phyloP scores from a whole-genome alignment of 2,797 vertebrate species.

The Alectoris magna region DNA sequence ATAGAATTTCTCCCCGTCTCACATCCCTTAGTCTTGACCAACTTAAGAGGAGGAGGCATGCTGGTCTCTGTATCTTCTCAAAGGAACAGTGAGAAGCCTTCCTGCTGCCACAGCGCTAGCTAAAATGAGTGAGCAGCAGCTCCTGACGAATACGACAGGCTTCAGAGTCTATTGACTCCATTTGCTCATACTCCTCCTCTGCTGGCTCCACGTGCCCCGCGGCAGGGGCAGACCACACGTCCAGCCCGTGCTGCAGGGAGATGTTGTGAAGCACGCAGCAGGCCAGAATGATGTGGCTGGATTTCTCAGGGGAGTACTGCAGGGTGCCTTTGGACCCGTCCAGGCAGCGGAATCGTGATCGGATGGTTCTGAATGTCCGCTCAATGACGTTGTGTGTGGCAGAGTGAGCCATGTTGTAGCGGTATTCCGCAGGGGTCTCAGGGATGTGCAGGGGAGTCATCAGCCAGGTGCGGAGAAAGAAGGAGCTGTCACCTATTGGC shows the following conservation, averaged over 20 bases:
- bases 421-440: slow-evolving; percentile 87
- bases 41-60: neutral
- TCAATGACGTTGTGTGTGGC: slow-evolving; percentile 92
- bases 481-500: slow-evolving; percentile 87
- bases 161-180: slow-evolving; percentile 87
- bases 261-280: slow-evolving; percentile 97
- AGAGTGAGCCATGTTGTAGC: slow-evolving; percentile 91
- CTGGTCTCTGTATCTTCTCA: neutral
- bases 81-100: neutral
- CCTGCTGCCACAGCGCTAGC: slow-evolving; percentile 59
- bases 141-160: slow-evolving; percentile 87
- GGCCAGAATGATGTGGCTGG: slow-evolving; percentile 92
- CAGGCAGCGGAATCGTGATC: slow-evolving; percentile 92
- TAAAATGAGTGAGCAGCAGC: slow-evolving; percentile 90
- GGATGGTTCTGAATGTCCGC: slow-evolving; percentile 89
- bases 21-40: neutral
- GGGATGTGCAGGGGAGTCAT: slow-evolving; percentile 91
- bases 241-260: slow-evolving; percentile 91
- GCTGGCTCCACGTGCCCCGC: slow-evolving; percentile 85
- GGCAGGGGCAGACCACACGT: slow-evolving; percentile 89
- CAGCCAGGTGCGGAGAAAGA: slow-evolving; percentile 90
- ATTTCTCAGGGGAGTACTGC: slow-evolving; percentile 95
- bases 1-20: neutral
- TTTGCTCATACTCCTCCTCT: slow-evolving; percentile 82
- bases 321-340: slow-evolving; percentile 92